phyloP scores from a whole-genome alignment of 2,888 invertebrate genomes.

The Luperina nickerlii region DNA sequence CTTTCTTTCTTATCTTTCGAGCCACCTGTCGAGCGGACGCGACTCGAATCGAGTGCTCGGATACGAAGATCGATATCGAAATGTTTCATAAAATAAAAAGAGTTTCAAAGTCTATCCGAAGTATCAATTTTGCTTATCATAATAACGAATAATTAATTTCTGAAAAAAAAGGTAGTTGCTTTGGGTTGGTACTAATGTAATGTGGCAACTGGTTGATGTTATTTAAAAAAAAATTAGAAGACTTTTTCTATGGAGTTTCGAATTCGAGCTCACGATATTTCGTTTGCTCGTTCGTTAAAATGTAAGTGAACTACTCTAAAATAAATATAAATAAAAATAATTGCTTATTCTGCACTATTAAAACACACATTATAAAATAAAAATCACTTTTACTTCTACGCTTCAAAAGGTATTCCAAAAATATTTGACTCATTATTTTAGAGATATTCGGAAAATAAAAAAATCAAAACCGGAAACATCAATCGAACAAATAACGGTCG shows the following conservation, averaged over 20 bases:
- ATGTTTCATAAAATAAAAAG: conserved; percentile 52
- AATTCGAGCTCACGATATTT: neutral
- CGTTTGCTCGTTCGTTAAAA: neutral
- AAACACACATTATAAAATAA: neutral
- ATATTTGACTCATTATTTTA: neutral
- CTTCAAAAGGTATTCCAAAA: neutral
- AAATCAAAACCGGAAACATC: neutral
- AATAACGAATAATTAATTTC: neutral
- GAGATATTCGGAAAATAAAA: neutral
- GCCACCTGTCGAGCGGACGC: conserved; percentile 72
- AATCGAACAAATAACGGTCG: conserved; percentile 26
- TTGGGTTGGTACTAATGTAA: neutral
- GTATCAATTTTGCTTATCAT: neutral
- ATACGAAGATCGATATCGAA: conserved; percentile 66
- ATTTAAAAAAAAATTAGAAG: neutral
- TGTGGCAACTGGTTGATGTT: neutral
- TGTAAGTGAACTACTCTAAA: neutral
- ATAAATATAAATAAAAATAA: neutral
- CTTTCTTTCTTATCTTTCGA: conserved; percentile 72
- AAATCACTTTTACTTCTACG: neutral
- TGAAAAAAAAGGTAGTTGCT: neutral
- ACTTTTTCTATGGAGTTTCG: neutral
- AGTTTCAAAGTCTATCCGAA: conserved; percentile 15
- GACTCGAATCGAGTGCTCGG: conserved; percentile 63
- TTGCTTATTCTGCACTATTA: neutral